Percentiles rank a stretch among this genome's conserved stretches.
phyloP scores from a whole-genome alignment of 2,113 vertebrate genomes.

The Smithornis capensis region DNA sequence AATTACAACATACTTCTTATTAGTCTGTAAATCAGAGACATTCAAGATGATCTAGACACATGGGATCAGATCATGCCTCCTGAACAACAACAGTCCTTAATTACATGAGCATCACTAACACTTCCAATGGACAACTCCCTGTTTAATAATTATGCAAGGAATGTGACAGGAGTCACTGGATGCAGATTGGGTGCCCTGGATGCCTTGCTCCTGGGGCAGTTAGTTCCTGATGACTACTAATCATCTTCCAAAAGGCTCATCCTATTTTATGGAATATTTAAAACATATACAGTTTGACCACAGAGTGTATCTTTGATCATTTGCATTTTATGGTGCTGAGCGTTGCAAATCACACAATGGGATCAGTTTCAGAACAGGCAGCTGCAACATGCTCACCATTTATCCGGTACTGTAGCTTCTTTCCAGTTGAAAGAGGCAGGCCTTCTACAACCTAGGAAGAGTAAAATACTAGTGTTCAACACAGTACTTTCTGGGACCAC shows the following conservation, averaged over 20 bases:
- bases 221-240: neutral
- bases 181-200: neutral
- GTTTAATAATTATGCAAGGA: neutral
- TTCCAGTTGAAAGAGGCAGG: constrained; percentile 81
- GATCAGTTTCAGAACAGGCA: neutral
- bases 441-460: constrained; percentile 80
- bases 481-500: neutral
- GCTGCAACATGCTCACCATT: constrained; percentile 81
- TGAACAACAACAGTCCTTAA: neutral
- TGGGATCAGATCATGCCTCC: neutral
- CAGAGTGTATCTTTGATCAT: neutral
- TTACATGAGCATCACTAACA: neutral
- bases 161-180: neutral
- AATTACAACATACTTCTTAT: neutral
- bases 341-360: neutral
- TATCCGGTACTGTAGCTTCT: constrained; percentile 87
- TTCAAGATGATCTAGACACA: neutral
- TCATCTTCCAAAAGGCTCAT: neutral
- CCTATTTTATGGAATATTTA: neutral
- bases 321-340: neutral
- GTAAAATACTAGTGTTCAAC: neutral
- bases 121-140: fast-evolving
- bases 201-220: neutral
- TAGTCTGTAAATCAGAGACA: neutral
- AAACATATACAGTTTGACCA: neutral